phyloP scores from a whole-genome alignment of 1,140 invertebrate species.

The Doryteuthis pealeii region DNA sequence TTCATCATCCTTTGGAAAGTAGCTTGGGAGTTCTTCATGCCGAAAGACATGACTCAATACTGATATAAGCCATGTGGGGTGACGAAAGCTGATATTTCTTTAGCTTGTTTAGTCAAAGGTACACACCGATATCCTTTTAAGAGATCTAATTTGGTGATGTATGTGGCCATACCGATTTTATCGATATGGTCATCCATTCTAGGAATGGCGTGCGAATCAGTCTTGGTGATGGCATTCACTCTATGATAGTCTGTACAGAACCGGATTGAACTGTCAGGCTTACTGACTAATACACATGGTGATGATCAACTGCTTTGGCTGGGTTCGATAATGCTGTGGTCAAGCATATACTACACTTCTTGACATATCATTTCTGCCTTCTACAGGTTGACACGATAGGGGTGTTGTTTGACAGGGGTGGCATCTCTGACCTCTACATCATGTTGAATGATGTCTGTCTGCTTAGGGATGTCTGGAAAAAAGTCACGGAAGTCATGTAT shows the following conservation, averaged over 20 bases:
- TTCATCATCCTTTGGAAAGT: slow-evolving; percentile 63
- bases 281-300: slow-evolving; percentile 28
- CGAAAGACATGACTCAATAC: slow-evolving; percentile 60
- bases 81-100: slow-evolving; percentile 29
- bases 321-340: slow-evolving; percentile 29
- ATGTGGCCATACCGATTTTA: slow-evolving; percentile 26
- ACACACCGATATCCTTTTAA: slow-evolving; percentile 12
- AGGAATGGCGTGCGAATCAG: slow-evolving; percentile 21
- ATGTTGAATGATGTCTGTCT: slow-evolving; percentile 17
- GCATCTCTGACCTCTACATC: slow-evolving; percentile 20
- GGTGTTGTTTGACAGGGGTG: slow-evolving; percentile 29
- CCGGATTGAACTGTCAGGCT: slow-evolving; percentile 20
- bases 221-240: slow-evolving; percentile 27
- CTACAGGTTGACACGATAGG: slow-evolving; percentile 28
- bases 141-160: slow-evolving; percentile 25
- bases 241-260: slow-evolving; percentile 28
- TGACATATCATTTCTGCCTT: slow-evolving; percentile 55
- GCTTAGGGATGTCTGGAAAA: slow-evolving; percentile 17
- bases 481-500: neutral
- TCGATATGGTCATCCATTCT: slow-evolving; percentile 31
- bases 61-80: slow-evolving; percentile 47
- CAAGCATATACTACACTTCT: slow-evolving; percentile 45
- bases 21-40: slow-evolving; percentile 55
- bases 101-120: too few relatives aligned
- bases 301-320: slow-evolving; percentile 29